phyloP scores from a whole-genome alignment of 2,113 vertebrate species.

The Mesoclemmys tuberculata region DNA sequence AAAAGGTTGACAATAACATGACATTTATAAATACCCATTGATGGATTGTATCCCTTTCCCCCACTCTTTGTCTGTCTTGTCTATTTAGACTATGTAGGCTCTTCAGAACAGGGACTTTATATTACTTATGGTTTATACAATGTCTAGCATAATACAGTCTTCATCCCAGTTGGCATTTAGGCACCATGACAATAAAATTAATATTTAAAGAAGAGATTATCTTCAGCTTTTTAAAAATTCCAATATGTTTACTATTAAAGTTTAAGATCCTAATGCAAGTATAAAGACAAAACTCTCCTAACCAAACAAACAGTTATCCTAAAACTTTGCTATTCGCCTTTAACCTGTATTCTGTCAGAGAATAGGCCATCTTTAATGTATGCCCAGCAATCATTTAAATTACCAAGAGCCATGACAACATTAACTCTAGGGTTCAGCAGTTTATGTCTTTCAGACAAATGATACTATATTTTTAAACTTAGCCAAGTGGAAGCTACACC shows the following conservation, averaged over 20 bases:
- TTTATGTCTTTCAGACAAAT: constrained; percentile 25
- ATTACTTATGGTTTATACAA: constrained; percentile 28
- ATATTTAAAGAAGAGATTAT: not conserved
- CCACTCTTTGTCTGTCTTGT: not conserved
- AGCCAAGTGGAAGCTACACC: not conserved
- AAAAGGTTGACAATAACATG: not conserved
- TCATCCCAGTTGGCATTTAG: not conserved
- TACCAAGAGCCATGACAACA: constrained; percentile 38
- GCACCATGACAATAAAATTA: not conserved
- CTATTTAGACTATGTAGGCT: not conserved
- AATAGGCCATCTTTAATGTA: constrained; percentile 64
- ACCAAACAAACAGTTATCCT: too few relatives aligned
- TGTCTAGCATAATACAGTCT: not conserved
- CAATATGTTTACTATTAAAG: too few relatives aligned
- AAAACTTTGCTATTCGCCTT: not conserved
- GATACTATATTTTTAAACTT: constrained; percentile 51
- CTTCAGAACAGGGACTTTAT: not conserved
- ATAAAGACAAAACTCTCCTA: too few relatives aligned
- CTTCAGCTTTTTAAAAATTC: not conserved
- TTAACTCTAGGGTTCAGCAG: constrained; percentile 45
- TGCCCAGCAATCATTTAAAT: constrained; percentile 21
- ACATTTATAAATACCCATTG: not conserved
- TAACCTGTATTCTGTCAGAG: constrained; percentile 22
- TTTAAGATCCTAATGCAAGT: too few relatives aligned
- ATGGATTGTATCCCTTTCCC: not conserved